A percentile compares a stretch with the other conserved stretches of the same genome.
Evolutionary conservation across 1,140 invertebrate genomes (phyloP).

Genomic region (Pentalonia nigronervosa): DNA sequence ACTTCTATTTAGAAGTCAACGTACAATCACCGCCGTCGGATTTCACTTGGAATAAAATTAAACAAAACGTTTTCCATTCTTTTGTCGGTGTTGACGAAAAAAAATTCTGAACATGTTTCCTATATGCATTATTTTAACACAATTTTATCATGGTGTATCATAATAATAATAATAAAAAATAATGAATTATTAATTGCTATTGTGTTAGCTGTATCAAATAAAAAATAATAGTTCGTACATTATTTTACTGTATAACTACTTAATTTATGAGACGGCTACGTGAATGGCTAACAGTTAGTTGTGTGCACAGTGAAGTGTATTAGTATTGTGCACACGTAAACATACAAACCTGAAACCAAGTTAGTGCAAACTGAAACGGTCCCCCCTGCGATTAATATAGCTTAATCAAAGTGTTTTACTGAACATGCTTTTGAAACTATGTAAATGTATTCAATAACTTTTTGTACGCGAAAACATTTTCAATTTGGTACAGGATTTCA

Average conservation of each 20-base stretch:
- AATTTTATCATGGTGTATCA: slow-evolving; percentile 36
- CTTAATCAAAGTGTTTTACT: not conserved
- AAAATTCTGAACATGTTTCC: slow-evolving; percentile 21
- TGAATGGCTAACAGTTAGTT: not conserved
- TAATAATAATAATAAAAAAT: slow-evolving; percentile 6
- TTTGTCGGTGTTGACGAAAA: slow-evolving; percentile 34
- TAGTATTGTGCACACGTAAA: slow-evolving; percentile 39
- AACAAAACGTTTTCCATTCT: slow-evolving; percentile 35
- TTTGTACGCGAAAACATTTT: not conserved
- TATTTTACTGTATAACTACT: not conserved
- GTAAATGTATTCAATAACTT: not conserved
- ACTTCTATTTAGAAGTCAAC: slow-evolving; percentile 3
- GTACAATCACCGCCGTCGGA: not conserved
- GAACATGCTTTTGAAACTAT: not conserved
- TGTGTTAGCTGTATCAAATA: not conserved
- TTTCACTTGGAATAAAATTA: slow-evolving; percentile 29
- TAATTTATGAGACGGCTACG: not conserved
- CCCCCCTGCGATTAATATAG: not conserved
- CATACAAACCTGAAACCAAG: not conserved
- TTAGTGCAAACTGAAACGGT: not conserved
- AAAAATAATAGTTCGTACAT: not conserved
- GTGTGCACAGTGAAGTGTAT: not conserved
- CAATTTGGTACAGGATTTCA: no score
- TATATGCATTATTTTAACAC: slow-evolving; percentile 32
- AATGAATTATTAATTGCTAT: slow-evolving; percentile 40